Evolutionary conservation across 2,113 vertebrate species (phyloP).

Genomic region (Colistium nudipinnis): DNA sequence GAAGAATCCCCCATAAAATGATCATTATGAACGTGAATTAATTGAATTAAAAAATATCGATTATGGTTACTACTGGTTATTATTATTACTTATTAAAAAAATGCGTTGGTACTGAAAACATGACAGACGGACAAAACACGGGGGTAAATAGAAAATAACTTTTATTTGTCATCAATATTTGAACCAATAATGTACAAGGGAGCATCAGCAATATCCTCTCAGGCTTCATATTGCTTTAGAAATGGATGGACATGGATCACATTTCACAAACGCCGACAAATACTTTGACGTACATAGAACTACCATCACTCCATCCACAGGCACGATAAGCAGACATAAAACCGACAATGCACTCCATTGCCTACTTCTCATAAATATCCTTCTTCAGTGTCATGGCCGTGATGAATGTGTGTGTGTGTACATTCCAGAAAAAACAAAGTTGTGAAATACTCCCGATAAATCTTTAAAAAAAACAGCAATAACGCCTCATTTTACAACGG

Average conservation of each 20-base stretch:
- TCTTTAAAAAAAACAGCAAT: constrained; percentile 35
- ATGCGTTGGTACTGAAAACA: background rate
- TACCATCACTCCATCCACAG: constrained; percentile 47
- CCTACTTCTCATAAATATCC: constrained; percentile 29
- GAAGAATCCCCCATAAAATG: no score
- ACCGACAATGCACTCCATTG: constrained; percentile 11
- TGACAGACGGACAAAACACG: background rate
- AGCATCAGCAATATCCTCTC: constrained; percentile 47
- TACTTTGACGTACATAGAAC: constrained; percentile 37
- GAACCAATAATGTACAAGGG: constrained; percentile 60
- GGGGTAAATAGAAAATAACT: constrained; percentile 76
- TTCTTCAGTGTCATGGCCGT: constrained; percentile 1
- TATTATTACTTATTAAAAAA: no score
- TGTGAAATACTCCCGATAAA: constrained; percentile 5
- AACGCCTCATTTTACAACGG: constrained; percentile 41
- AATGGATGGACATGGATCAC: constrained; percentile 57
- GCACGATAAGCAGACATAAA: constrained; percentile 54
- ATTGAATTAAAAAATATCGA: no score
- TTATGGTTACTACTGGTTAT: no score
- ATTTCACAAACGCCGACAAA: constrained; percentile 39
- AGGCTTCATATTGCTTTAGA: constrained; percentile 59
- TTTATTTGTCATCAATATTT: constrained; percentile 77
- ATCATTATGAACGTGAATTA: no score
- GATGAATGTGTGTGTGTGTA: constrained; percentile 21
- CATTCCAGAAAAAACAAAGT: constrained; percentile 13